Conservation (phyloP, 1,140 invertebrate genomes). For the Agraylea sexmaculata region DNA sequence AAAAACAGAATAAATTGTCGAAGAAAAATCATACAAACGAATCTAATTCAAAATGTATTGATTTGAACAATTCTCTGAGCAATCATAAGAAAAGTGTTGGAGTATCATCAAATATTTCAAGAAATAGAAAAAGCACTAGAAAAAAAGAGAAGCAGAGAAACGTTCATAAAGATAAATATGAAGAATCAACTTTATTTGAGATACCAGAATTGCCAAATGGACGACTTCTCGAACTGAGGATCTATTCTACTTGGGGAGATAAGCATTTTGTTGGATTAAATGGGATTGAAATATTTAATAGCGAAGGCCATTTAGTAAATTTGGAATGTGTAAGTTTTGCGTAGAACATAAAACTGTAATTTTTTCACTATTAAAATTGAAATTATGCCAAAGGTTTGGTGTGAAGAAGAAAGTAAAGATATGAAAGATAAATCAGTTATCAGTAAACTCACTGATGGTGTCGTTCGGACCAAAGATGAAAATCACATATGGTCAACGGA, state of each 20-base stretch:
- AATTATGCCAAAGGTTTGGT: constrained; percentile 37
- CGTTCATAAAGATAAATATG: no score
- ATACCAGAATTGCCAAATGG: constrained; percentile 68
- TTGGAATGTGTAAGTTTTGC: constrained; percentile 40
- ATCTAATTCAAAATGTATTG: no score
- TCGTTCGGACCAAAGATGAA: constrained; percentile 62
- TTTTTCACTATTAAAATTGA: constrained; percentile 7
- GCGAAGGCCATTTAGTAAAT: constrained; percentile 43
- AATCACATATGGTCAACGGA: constrained; percentile 63
- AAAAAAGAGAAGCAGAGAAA: no score
- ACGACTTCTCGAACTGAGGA: constrained; percentile 52
- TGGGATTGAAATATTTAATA: constrained; percentile 66
- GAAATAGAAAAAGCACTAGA: no score
- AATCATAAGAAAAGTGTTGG: no score
- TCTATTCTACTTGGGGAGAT: constrained; percentile 73
- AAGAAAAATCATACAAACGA: no score
- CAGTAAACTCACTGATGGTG: constrained; percentile 55
- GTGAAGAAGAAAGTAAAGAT: constrained; percentile 49
- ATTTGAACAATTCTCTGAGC: no score
- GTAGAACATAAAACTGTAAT: constrained; percentile 3
- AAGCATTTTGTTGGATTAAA: constrained; percentile 68
- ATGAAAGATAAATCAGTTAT: constrained; percentile 31
- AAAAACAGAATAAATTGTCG: no score
- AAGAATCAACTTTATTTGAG: constrained; percentile 10
- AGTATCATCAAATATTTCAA: no score